Evolutionary conservation across 1,140 invertebrate genomes (phyloP), one percentile per base, ranked within the genome.

Genomic region (Drosophila cardini): DNA sequence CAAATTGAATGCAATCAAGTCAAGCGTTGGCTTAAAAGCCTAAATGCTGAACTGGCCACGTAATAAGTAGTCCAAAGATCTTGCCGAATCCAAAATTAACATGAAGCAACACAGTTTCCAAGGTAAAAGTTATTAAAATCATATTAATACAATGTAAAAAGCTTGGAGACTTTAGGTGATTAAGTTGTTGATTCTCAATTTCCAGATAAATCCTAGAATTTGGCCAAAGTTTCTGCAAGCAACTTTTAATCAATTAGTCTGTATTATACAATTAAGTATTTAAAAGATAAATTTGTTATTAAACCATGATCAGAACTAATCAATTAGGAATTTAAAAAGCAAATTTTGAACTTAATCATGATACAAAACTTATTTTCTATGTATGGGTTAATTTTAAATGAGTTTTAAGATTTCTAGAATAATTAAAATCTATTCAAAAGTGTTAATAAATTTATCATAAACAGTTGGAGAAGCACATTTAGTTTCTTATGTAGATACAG

Each of bases 81-180:
- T 11, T 43, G 60, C 18, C 30, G 45, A 64, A 57, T 15, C 45
- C 11, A 15, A 52, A 40, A 36, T 72, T 71, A 63, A 34, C 65
- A 60, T 80, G 68, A 38, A 45, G 62, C 50, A 79, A 71, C 62
- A 43, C 56, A 40, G 3, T 30, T 48, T 56, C 50, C 80, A 76
- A 83, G 83, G 76, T 69, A 7, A 77, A 64, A 71, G 11, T 72
- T 30, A 89, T 86, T 86, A 86, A 80, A 87, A 80, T 79, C 72
- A 50, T 60, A 86, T 86, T 86, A 86, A 78, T 70, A 62, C 62
- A 69, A 50, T 73, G 58, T 69, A 43, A 40, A 32, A 36, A 57
- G 18, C 3, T 30, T 38, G 38, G n/a, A 50, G 15, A 10, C 6
- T 26, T 50, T 3, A 26, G 46, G 21, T 30, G 58, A 55, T 53